Conservation (phyloP, 2,797 vertebrate genomes). For the Acrossocheilus wenchowensis region DNA sequence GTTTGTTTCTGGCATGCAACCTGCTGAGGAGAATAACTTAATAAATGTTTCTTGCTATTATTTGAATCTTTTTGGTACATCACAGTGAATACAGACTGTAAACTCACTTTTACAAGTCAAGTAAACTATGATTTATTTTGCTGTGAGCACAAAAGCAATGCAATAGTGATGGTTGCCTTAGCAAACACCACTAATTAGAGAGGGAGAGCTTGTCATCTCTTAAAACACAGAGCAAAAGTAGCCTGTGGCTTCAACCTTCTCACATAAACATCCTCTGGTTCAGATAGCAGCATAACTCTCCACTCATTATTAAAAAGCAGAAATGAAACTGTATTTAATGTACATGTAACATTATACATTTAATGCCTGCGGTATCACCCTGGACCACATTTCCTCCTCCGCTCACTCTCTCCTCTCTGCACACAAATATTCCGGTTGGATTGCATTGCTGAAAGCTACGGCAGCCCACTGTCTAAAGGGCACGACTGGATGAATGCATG, state of each 20-base stretch:
- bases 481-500: conserved; percentile 43
- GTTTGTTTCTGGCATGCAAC: background rate
- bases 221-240: background rate
- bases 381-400: conserved; percentile 22
- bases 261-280: conserved; percentile 19
- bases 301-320: conserved; percentile 9
- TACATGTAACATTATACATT: conserved; percentile 18
- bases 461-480: conserved; percentile 42
- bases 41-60: background rate
- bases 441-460: conserved; percentile 35
- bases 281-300: background rate
- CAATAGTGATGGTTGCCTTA: background rate
- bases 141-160: background rate
- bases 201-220: background rate
- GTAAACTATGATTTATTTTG: background rate
- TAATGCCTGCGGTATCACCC: conserved; percentile 47
- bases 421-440: conserved; percentile 52
- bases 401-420: background rate
- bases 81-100: background rate
- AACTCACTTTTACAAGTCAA: background rate
- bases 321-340: conserved; percentile 34
- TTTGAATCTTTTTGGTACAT: background rate
- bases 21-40: background rate
- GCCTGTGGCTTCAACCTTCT: conserved; percentile 22
- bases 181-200: conserved; percentile 6